phyloP scores from a whole-genome alignment of 2,113 vertebrate genomes.

The Limanda limanda region DNA sequence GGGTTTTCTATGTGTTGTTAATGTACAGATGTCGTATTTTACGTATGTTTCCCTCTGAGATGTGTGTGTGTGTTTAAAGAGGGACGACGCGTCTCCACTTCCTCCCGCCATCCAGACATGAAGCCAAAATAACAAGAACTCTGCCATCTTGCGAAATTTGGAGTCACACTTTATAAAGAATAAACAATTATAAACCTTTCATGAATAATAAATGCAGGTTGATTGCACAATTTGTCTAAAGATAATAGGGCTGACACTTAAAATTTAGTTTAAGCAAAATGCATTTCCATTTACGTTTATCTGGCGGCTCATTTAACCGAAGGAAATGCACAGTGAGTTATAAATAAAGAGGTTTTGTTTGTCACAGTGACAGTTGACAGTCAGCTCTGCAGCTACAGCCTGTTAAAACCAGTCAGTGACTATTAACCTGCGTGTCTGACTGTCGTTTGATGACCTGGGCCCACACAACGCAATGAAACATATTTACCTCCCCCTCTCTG shows the following conservation, averaged over 20 bases:
- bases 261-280: no score
- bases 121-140: background rate
- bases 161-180: no score
- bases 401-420: slow-evolving; percentile 11
- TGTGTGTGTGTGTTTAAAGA: background rate
- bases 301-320: background rate
- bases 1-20: no score
- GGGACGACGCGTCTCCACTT: background rate
- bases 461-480: slow-evolving; percentile 57
- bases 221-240: no score
- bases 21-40: background rate
- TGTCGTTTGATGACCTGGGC: slow-evolving; percentile 36
- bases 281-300: background rate
- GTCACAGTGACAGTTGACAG: background rate
- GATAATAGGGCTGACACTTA: no score
- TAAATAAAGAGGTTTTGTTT: background rate
- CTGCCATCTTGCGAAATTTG: background rate
- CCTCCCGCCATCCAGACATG: background rate
- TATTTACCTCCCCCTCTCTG: slow-evolving; percentile 60
- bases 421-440: background rate
- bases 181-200: no score
- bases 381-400: background rate
- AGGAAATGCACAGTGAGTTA: background rate
- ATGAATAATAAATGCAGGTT: no score
- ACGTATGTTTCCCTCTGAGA: background rate